These are phyloP conservation scores for Xestia ashworthii DNA, from an alignment of 2,888 invertebrate species.

Conservation along the genomic window DNA sequence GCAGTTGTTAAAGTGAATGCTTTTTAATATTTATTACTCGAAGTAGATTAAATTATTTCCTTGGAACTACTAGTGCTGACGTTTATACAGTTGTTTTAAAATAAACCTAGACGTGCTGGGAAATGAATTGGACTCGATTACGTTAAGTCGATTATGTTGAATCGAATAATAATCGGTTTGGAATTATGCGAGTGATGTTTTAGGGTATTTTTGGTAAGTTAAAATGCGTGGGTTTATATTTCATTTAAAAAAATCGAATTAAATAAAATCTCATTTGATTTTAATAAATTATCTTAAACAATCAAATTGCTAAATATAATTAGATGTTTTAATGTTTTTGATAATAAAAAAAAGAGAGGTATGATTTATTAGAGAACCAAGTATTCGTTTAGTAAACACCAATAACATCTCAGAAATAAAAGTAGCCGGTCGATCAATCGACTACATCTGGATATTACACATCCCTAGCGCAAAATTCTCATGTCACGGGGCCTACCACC, in stretches of 20 bases:
- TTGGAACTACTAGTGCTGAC: conserved; percentile 68
- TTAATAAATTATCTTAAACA: too few relatives aligned
- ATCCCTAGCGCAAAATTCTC: conserved; percentile 53
- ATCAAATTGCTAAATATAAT: too few relatives aligned
- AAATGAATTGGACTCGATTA: conserved; percentile 40
- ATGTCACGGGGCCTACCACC: conserved; percentile 14
- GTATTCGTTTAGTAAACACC: background rate
- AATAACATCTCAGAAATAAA: background rate
- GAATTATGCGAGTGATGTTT: background rate
- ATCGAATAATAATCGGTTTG: conserved; percentile 47
- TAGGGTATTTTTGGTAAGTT: background rate
- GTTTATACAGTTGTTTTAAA: conserved; percentile 79
- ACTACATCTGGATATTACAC: conserved; percentile 29
- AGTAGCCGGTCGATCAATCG: conserved; percentile 17
- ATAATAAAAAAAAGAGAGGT: too few relatives aligned
- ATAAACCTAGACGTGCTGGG: conserved; percentile 70
- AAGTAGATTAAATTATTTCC: conserved; percentile 81
- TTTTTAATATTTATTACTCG: conserved; percentile 79
- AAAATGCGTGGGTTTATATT: background rate
- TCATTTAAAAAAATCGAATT: too few relatives aligned
- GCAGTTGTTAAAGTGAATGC: conserved; percentile 76
- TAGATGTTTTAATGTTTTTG: too few relatives aligned
- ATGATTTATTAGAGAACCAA: background rate
- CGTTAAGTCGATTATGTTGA: conserved; percentile 52
- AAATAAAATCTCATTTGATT: too few relatives aligned